phyloP scores from a whole-genome alignment of 23 tunicate species.

The Botrylloides violaceus region DNA sequence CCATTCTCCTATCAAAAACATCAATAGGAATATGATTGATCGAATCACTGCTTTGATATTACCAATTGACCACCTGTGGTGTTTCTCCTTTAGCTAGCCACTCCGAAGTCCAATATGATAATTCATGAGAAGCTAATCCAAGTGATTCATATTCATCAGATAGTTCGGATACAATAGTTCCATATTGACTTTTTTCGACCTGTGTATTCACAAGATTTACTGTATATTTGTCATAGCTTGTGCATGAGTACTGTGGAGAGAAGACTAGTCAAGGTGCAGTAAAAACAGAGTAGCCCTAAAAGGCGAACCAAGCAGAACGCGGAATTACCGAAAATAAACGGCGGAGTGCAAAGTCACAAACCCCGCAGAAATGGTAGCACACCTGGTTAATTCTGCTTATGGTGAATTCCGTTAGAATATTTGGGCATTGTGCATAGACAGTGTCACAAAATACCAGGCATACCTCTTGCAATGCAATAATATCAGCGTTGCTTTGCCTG shows the following conservation, averaged over 20 bases:
- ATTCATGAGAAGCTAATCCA: background rate
- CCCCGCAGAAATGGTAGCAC: too few relatives aligned
- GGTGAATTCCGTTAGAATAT: too few relatives aligned
- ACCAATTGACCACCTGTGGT: background rate
- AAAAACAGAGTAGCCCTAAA: too few relatives aligned
- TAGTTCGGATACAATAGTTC: background rate
- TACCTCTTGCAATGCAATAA: slow-evolving; percentile 24
- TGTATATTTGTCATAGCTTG: background rate
- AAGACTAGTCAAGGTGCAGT: too few relatives aligned
- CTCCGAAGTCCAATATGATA: slow-evolving; percentile 11
- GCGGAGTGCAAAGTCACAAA: too few relatives aligned
- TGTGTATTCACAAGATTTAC: background rate
- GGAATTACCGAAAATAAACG: too few relatives aligned
- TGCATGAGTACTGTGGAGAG: too few relatives aligned
- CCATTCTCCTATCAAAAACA: slow-evolving; percentile 5
- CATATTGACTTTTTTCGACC: slow-evolving; percentile 16
- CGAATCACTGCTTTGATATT: background rate
- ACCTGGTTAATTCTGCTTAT: too few relatives aligned
- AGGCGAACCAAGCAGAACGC: too few relatives aligned
- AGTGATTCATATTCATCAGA: background rate
- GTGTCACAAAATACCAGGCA: too few relatives aligned
- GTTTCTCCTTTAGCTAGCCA: background rate
- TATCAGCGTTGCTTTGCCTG: slow-evolving; percentile 1
- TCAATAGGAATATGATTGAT: background rate
- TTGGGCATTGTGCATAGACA: too few relatives aligned